Percentiles rank a stretch among this genome's conserved stretches.
Conservation (phyloP, 1,140 invertebrate genomes). For the Drosophila malerkotliana region DNA sequence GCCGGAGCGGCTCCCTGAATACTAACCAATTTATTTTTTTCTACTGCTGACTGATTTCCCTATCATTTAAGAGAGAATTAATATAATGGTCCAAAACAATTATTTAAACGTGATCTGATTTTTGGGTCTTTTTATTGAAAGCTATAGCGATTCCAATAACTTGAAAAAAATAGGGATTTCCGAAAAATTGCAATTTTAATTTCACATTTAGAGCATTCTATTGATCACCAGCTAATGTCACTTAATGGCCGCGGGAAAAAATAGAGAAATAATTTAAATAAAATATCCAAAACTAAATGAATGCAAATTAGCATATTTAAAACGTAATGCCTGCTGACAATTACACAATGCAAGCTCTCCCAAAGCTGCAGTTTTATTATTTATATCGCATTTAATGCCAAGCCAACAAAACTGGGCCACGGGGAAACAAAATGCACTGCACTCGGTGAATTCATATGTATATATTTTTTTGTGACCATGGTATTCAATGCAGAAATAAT, state of each 20-base stretch:
- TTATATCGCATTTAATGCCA: conserved; percentile 67
- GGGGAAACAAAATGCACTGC: neutral
- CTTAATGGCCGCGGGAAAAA: conserved; percentile 6
- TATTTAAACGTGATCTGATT: neutral
- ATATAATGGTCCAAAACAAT: conserved; percentile 22
- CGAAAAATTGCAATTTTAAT: neutral
- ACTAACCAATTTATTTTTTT: conserved; percentile 11
- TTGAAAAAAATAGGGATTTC: neutral
- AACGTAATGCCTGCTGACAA: conserved; percentile 73
- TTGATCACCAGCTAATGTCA: neutral
- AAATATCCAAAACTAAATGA: conserved; percentile 56
- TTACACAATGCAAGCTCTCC: conserved; percentile 40
- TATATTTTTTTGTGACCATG: conserved; percentile 20
- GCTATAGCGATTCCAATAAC: neutral
- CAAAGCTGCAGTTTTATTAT: conserved; percentile 62
- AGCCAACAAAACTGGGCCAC: conserved; percentile 45
- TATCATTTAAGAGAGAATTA: conserved; percentile 1
- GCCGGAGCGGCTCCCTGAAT: neutral
- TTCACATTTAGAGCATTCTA: neutral
- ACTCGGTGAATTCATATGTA: conserved; percentile 15
- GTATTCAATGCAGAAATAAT: conserved; percentile 5
- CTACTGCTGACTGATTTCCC: conserved; percentile 8
- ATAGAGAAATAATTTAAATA: conserved; percentile 33
- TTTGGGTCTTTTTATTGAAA: neutral
- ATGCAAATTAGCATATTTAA: conserved; percentile 78